phyloP scores from a whole-genome alignment of 1,140 invertebrate genomes.

The Forficula auricularia region DNA sequence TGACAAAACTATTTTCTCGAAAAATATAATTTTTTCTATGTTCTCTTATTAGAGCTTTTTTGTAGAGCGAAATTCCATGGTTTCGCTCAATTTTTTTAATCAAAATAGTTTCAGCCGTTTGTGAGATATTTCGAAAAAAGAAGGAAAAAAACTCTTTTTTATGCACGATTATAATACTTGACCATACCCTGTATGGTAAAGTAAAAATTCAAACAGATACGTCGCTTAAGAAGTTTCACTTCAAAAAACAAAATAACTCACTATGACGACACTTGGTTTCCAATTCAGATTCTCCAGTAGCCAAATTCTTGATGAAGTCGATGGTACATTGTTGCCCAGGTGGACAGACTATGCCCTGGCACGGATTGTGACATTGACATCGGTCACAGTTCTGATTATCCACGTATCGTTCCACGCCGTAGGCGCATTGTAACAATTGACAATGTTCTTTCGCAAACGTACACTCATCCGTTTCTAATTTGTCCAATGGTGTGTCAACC shows the following conservation, averaged over 20 bases:
- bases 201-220: too few species aligned
- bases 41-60: too few species aligned
- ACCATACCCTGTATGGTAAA: too few species aligned
- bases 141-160: too few species aligned
- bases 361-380: constrained; percentile 66
- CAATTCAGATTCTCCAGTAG: constrained; percentile 22
- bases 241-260: constrained; percentile 21
- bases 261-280: constrained; percentile 42
- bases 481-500: constrained; percentile 15
- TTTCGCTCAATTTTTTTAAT: too few species aligned
- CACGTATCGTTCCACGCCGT: constrained; percentile 51
- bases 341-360: constrained; percentile 38
- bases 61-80: too few species aligned
- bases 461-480: constrained; percentile 29
- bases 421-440: constrained; percentile 43
- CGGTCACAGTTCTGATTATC: constrained; percentile 44
- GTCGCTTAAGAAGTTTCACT: too few species aligned
- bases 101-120: too few species aligned
- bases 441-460: constrained; percentile 38
- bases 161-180: too few species aligned
- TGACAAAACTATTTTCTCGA: too few species aligned
- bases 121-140: too few species aligned
- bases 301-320: constrained; percentile 30
- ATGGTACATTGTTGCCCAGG: constrained; percentile 47
- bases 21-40: too few species aligned